Evolutionary conservation across 2,797 vertebrate species (phyloP), one percentile per base, ranked within the genome.

Genomic region (Mastacembelus armatus): DNA sequence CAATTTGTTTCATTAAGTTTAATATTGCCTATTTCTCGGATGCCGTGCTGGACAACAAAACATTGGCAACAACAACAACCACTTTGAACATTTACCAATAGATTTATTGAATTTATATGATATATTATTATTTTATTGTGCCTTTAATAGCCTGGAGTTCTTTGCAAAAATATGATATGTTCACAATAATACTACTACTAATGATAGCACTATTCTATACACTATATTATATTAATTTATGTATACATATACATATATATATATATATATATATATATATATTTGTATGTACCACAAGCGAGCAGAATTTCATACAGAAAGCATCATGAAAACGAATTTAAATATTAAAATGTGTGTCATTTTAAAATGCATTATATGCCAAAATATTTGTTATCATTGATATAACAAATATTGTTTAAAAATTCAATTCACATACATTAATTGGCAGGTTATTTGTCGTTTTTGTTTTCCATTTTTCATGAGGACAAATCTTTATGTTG

Each of bases 231-330:
- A 91, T 92, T 91, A 88, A 91, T 85, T 92, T 92, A 90, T n/a
- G n/a, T n/a, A n/a, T n/a, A n/a, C n/a, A n/a, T 89, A 88, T 79
- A 79, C 38, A 63, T 35, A 35, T 35, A 14, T 32, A 10, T 10
- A 12, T 35, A 35, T 35, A 10, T 33, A 35, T 10, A 15, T 29
- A n/a, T 8, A 30, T 30, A 30, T 30, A 30, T 2, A 38, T 5
- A 38, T 38, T 7, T 38, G 44, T 74, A 88, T 93, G 93, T 94
- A 94, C 93, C 91, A 92, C 83, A 90, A 92, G 88, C 90, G 62
- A 88, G 83, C 80, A 88, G 77, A 82, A 52, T 73, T 82, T 86
- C 63, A 64, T 74, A 71, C 69, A 47, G 48, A 84, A 83, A 85
- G 82, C 74, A 72, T 86, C 55, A 67, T 61, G 32, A 79, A 76